Conservation (phyloP, 1,140 invertebrate species). For the Neotoxoptera formosana region DNA sequence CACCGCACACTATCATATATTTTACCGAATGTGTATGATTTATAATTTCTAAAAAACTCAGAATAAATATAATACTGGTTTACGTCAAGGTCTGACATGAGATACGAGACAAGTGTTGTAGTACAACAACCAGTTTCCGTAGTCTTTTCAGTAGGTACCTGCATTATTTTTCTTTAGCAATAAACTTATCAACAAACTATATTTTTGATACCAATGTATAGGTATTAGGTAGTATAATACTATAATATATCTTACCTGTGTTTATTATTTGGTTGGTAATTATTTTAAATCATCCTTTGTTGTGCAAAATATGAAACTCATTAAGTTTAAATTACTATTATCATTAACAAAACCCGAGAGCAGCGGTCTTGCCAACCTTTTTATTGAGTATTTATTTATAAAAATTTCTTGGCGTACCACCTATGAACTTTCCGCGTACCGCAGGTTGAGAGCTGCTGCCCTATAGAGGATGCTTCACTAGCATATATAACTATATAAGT, state of each 20-base stretch:
- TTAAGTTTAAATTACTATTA: too few relatives aligned
- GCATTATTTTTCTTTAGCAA: too few relatives aligned
- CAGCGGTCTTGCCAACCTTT: too few relatives aligned
- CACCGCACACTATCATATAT: neutral
- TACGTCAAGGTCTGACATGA: neutral
- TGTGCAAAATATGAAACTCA: neutral
- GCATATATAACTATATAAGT: too few relatives aligned
- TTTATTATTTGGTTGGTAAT: too few relatives aligned
- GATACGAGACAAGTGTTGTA: neutral
- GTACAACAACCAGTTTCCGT: neutral
- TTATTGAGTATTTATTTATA: too few relatives aligned
- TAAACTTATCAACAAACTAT: neutral
- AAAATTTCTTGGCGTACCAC: too few relatives aligned
- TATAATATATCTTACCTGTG: neutral
- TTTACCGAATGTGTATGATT: neutral
- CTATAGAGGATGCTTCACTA: too few relatives aligned
- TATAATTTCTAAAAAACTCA: neutral
- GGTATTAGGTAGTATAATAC: too few relatives aligned
- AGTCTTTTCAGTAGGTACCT: neutral
- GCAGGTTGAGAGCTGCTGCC: too few relatives aligned
- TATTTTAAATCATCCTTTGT: neutral
- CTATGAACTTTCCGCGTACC: too few relatives aligned
- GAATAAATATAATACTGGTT: neutral
- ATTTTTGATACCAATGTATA: neutral
- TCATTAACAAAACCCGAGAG: too few relatives aligned